A percentile compares a stretch with the other conserved stretches of the same genome.
Conservation (phyloP, 2,113 vertebrate genomes). For the Psophia crepitans region DNA sequence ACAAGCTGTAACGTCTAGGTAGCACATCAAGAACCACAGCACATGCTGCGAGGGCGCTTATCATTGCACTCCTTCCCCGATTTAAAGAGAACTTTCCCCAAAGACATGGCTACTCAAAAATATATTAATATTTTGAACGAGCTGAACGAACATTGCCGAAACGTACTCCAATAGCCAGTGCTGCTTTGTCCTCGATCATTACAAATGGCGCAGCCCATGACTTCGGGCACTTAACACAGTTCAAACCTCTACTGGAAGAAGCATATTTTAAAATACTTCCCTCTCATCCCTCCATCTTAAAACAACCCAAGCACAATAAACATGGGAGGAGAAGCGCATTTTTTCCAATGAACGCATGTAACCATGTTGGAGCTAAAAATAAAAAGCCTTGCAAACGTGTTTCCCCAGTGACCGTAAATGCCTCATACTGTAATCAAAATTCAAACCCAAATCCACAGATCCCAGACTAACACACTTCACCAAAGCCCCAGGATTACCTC, state of each 20-base stretch:
- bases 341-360: not conserved
- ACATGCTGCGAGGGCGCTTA: accelerated
- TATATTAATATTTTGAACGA: accelerated
- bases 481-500: not conserved
- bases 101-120: not conserved
- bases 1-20: not conserved
- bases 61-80: not conserved
- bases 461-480: not conserved
- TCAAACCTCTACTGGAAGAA: not conserved
- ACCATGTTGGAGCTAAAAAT: not conserved
- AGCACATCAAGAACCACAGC: accelerated
- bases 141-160: not conserved
- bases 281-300: not conserved
- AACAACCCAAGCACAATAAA: accelerated
- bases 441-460: not conserved
- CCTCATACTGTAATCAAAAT: not conserved
- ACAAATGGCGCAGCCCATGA: not conserved
- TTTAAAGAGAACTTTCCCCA: not conserved
- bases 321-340: not conserved
- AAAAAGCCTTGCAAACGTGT: not conserved
- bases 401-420: not conserved
- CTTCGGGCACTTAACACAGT: not conserved
- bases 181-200: accelerated
- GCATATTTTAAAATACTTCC: not conserved
- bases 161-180: not conserved